phyloP scores from a whole-genome alignment of 2,113 vertebrate genomes.

The Myiozetetes cayanensis region DNA sequence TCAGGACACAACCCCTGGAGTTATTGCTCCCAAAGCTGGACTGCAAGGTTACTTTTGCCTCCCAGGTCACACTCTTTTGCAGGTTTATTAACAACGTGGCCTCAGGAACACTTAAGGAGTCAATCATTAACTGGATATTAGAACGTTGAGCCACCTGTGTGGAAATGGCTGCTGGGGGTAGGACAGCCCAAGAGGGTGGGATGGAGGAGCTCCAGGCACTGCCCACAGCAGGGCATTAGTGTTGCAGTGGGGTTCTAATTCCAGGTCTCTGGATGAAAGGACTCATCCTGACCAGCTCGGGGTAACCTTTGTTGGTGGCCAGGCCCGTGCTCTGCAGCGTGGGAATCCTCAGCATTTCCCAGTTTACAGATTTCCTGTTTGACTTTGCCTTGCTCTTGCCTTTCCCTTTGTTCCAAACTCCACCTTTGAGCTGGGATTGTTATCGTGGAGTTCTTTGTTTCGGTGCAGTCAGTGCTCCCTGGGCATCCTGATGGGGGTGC shows the following conservation, averaged over 20 bases:
- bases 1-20: not conserved
- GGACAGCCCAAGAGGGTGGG: not conserved
- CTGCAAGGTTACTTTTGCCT: not conserved
- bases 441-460: not conserved
- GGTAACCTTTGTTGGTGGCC: not conserved
- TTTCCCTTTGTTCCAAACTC: not conserved
- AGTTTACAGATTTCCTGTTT: not conserved
- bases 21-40: not conserved
- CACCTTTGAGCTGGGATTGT: not conserved
- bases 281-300: not conserved
- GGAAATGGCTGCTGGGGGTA: not conserved
- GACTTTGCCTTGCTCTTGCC: not conserved
- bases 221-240: not conserved
- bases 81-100: not conserved
- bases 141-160: not conserved
- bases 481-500: not conserved
- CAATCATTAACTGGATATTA: not conserved
- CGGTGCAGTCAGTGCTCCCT: not conserved
- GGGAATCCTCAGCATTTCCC: not conserved
- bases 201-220: not conserved
- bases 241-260: not conserved
- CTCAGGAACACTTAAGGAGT: not conserved
- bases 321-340: not conserved
- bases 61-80: not conserved
- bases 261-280: not conserved